These are phyloP conservation scores for Ectropis grisescens DNA, from an alignment of 1,140 invertebrate genomes.

Conservation along the genomic window DNA sequence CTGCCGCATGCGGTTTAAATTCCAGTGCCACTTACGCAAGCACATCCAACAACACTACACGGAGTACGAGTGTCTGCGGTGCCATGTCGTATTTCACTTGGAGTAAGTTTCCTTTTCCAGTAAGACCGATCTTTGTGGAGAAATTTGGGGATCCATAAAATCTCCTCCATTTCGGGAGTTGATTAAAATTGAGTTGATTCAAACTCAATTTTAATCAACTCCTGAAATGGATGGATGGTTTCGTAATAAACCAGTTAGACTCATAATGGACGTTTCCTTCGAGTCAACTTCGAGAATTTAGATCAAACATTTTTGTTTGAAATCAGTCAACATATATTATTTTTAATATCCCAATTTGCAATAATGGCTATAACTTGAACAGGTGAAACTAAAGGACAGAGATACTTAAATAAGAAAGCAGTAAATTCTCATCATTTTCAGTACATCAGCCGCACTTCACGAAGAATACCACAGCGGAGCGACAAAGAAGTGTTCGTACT, in stretches of 20 bases:
- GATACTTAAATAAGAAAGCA: background rate
- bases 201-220: background rate
- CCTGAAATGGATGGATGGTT: background rate
- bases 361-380: too few relatives aligned
- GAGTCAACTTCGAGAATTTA: too few relatives aligned
- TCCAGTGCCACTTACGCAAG: slow-evolving; percentile 25
- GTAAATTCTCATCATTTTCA: slow-evolving; percentile 4
- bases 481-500: slow-evolving; percentile 14
- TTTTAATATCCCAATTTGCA: too few relatives aligned
- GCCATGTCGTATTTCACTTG: slow-evolving; percentile 10
- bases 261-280: background rate
- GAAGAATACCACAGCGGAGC: slow-evolving; percentile 18
- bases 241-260: background rate
- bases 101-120: slow-evolving; percentile 13
- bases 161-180: background rate
- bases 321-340: too few relatives aligned
- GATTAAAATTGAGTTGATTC: background rate
- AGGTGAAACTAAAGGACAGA: background rate
- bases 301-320: too few relatives aligned
- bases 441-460: slow-evolving; percentile 13
- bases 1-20: slow-evolving; percentile 39
- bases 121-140: background rate
- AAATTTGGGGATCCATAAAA: background rate
- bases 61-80: slow-evolving; percentile 14
- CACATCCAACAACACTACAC: slow-evolving; percentile 28